Evolutionary conservation across 1,140 invertebrate species (phyloP).

Genomic region (Mactra quadrangularis): DNA sequence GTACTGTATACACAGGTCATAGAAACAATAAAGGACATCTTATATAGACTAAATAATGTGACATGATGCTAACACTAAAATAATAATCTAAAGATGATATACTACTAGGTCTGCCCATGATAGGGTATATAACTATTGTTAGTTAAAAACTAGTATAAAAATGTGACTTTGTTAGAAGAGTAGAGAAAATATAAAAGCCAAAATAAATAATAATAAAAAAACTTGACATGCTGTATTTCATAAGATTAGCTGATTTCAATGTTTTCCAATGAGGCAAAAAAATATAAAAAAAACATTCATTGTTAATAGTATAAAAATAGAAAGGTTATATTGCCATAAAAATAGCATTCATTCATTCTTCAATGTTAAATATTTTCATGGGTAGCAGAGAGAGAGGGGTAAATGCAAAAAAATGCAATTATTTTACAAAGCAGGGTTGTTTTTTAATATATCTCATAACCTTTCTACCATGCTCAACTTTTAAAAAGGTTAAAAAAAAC

Average conservation of each 20-base stretch:
- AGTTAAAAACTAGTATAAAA: constrained; percentile 3
- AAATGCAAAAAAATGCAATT: constrained; percentile 1
- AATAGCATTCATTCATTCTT: neutral
- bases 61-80: too few species aligned
- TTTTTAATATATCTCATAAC: constrained; percentile 8
- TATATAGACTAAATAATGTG: too few species aligned
- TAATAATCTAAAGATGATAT: too few species aligned
- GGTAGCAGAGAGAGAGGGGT: neutral
- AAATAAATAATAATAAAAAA: too few species aligned
- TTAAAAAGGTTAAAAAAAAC: constrained; percentile 4
- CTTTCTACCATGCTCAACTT: constrained; percentile 36
- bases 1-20: too few species aligned
- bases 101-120: constrained; percentile 42
- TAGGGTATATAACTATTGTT: constrained; percentile 29
- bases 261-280: constrained; percentile 31
- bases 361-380: neutral
- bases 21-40: too few species aligned
- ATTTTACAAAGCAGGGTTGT: neutral
- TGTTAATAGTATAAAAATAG: constrained; percentile 8
- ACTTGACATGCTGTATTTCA: constrained; percentile 36
- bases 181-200: constrained; percentile 2
- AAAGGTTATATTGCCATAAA: constrained; percentile 31
- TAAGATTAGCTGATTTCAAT: constrained; percentile 44
- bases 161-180: too few species aligned
- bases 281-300: constrained; percentile 8